Conservation (phyloP, 2,888 invertebrate genomes). For the Lasioglossum lativentre region DNA sequence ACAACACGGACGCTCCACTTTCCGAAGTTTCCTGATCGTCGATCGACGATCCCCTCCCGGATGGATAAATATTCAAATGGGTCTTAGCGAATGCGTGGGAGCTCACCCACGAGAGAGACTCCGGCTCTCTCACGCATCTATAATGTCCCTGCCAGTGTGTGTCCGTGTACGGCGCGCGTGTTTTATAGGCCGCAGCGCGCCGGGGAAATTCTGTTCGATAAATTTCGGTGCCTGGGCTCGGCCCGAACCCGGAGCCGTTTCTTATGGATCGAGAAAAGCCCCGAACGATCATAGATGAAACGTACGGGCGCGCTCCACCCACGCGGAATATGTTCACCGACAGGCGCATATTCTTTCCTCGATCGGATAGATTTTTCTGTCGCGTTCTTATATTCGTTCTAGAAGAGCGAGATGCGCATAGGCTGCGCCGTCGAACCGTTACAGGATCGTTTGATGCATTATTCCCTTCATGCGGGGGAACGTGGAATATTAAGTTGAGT, state of each 20-base stretch:
- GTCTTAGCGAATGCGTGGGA: constrained; percentile 71
- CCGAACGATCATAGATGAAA: constrained; percentile 33
- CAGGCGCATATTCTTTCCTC: background rate
- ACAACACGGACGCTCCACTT: constrained; percentile 40
- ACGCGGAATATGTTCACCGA: constrained; percentile 16
- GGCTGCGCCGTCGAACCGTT: background rate
- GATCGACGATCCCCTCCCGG: constrained; percentile 19
- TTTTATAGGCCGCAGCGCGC: constrained; percentile 29
- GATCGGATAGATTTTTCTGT: background rate
- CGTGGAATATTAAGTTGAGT: background rate
- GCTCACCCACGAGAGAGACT: constrained; percentile 65
- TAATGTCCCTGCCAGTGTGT: constrained; percentile 42
- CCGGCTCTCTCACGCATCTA: constrained; percentile 63
- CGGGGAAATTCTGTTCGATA: constrained; percentile 57
- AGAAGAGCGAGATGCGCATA: background rate
- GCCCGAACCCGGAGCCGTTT: constrained; percentile 10
- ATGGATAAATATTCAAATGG: constrained; percentile 73
- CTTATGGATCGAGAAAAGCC: constrained; percentile 17
- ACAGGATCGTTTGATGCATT: constrained; percentile 5
- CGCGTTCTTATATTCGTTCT: background rate
- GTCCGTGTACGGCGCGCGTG: constrained; percentile 26
- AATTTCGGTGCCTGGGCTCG: constrained; percentile 52
- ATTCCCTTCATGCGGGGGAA: background rate
- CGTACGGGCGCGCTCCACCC: constrained; percentile 16
- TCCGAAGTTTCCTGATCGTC: constrained; percentile 29